Conservation (phyloP, 2,797 vertebrate species). For the Anomalospiza imberbis region DNA sequence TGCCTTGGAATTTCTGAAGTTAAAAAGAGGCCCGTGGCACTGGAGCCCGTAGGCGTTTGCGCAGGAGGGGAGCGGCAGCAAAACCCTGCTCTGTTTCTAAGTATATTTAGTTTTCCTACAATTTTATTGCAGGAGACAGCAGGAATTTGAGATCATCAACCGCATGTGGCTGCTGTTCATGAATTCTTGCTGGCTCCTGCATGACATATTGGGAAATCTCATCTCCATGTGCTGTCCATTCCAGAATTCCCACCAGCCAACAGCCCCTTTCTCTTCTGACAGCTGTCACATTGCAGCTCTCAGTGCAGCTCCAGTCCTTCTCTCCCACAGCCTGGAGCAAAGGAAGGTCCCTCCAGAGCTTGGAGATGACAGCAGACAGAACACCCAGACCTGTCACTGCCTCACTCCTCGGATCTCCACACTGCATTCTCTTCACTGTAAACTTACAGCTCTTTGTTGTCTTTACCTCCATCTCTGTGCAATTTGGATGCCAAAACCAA, state of each 20-base stretch:
- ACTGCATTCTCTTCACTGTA: fast-evolving
- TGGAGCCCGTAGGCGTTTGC: conserved; percentile 66
- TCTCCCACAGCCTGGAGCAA: neutral
- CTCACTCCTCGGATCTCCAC: neutral
- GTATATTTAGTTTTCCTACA: conserved; percentile 67
- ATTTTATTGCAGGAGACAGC: conserved; percentile 44
- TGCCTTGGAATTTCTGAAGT: conserved; percentile 74
- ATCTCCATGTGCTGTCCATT: neutral
- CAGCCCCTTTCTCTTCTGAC: neutral
- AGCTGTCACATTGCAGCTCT: neutral
- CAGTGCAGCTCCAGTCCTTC: fast-evolving
- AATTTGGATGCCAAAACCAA: neutral
- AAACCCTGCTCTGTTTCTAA: conserved; percentile 64
- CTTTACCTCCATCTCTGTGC: neutral
- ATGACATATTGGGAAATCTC: conserved; percentile 46
- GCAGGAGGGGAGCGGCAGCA: conserved; percentile 71
- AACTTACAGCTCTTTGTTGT: neutral
- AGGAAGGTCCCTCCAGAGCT: neutral
- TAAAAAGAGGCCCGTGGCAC: conserved; percentile 44
- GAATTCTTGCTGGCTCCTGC: conserved; percentile 12
- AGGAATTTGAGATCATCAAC: conserved; percentile 57
- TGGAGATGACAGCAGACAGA: neutral
- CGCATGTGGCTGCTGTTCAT: conserved; percentile 8
- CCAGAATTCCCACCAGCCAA: neutral
- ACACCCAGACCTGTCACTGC: fast-evolving